Percentiles rank a stretch among this genome's conserved stretches.
phyloP scores from a whole-genome alignment of 2,888 invertebrate species.

The Cosmia trapezina region DNA sequence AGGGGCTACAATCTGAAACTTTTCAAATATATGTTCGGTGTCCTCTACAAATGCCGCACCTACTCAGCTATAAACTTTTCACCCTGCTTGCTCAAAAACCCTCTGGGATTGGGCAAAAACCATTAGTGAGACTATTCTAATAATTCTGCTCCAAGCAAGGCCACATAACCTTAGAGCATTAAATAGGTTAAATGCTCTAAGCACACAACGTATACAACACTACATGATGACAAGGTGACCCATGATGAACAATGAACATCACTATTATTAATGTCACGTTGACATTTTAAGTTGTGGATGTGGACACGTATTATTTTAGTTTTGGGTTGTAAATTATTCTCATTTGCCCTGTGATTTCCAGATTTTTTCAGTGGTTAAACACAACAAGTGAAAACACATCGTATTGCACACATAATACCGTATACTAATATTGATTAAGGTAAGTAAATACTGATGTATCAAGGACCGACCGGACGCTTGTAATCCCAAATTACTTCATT shows the following conservation, averaged over 20 bases:
- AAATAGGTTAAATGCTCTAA: no score
- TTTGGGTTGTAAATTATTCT: constrained; percentile 48
- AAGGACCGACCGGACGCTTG: constrained; percentile 39
- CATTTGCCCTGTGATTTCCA: constrained; percentile 11
- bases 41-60: no score
- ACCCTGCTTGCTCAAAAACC: no score
- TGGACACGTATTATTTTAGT: constrained; percentile 78
- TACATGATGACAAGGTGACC: not conserved
- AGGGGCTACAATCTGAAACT: no score
- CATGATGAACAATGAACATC: not conserved
- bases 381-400: constrained; percentile 16
- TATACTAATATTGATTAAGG: constrained; percentile 29
- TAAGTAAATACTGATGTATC: constrained; percentile 44
- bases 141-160: no score
- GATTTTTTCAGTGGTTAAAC: constrained; percentile 8
- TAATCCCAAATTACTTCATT: constrained; percentile 16
- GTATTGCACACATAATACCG: constrained; percentile 6
- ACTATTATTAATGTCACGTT: constrained; percentile 58
- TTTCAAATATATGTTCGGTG: no score
- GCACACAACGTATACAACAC: no score
- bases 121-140: not conserved
- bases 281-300: constrained; percentile 71
- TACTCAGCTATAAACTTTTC: no score
- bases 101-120: no score
- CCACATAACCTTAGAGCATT: no score